Percentiles rank a stretch among this genome's conserved stretches.
Evolutionary conservation across 2,113 vertebrate species (phyloP).

Genomic region (Heptranchias perlo): DNA sequence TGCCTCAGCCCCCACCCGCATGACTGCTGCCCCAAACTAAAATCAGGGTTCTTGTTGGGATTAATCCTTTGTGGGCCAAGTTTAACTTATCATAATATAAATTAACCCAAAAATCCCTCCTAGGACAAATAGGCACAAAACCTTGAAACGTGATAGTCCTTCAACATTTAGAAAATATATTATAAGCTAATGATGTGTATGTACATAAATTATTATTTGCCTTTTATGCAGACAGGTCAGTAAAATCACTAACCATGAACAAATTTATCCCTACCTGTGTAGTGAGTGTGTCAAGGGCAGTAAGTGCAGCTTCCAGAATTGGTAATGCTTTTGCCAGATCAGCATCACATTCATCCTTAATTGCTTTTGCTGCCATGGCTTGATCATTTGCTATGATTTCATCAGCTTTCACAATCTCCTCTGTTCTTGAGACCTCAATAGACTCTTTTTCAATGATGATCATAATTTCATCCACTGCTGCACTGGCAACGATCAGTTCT

Average conservation of each 20-base stretch:
- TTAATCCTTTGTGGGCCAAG: background rate
- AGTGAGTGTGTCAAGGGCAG: conserved; percentile 77
- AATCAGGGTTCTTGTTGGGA: background rate
- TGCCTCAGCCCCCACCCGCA: background rate
- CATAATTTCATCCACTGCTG: conserved; percentile 80
- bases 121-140: background rate
- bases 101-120: background rate
- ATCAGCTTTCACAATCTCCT: conserved; percentile 76
- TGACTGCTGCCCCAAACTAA: background rate
- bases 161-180: background rate
- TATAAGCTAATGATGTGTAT: background rate
- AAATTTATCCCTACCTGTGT: conserved; percentile 59
- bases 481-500: conserved; percentile 71
- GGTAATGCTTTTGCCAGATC: conserved; percentile 77
- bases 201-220: background rate
- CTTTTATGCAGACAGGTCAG: background rate
- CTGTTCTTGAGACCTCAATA: conserved; percentile 75
- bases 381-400: conserved; percentile 75
- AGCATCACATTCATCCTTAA: conserved; percentile 85
- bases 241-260: background rate
- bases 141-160: background rate
- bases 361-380: conserved; percentile 79
- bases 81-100: background rate
- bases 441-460: conserved; percentile 73
- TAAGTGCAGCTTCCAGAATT: conserved; percentile 69